Percentiles rank a stretch among this genome's conserved stretches.
Evolutionary conservation across 2,797 vertebrate genomes (phyloP).

Genomic region (Takifugu ocellatus): DNA sequence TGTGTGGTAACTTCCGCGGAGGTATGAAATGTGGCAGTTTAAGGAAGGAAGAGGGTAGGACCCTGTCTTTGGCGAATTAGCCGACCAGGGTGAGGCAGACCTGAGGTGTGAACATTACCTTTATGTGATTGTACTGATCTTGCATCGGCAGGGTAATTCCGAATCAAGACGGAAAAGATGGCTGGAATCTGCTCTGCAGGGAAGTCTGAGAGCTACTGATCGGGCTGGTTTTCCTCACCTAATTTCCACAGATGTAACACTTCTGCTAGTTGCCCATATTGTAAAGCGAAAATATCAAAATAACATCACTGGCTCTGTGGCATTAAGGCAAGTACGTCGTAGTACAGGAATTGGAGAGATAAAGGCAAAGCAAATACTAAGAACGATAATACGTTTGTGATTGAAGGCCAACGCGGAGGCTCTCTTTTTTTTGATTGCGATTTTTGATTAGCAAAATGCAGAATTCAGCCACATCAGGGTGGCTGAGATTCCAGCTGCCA

Average conservation of each 20-base stretch:
- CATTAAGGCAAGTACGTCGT: constrained; percentile 61
- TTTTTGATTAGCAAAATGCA: constrained; percentile 23
- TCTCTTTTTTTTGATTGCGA: constrained; percentile 25
- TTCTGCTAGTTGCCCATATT: neutral
- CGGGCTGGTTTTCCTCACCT: constrained; percentile 11
- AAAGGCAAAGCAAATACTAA: constrained; percentile 14
- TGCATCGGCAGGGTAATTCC: constrained; percentile 43
- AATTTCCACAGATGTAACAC: constrained; percentile 7
- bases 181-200: constrained; percentile 27
- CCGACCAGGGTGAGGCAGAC: constrained; percentile 54
- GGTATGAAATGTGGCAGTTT: constrained; percentile 61
- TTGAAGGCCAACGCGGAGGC: constrained; percentile 3
- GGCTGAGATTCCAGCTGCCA: constrained; percentile 44
- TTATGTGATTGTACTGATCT: constrained; percentile 65
- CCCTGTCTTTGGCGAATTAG: constrained; percentile 52
- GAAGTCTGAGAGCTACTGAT: constrained; percentile 26
- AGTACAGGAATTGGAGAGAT: constrained; percentile 29
- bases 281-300: constrained; percentile 21
- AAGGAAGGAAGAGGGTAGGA: constrained; percentile 42
- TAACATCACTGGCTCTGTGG: constrained; percentile 41
- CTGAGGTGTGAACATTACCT: constrained; percentile 65
- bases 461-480: constrained; percentile 20
- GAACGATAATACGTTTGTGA: constrained; percentile 16
- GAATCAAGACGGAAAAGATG: constrained; percentile 26
- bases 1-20: constrained; percentile 40